phyloP scores from a whole-genome alignment of 2,113 vertebrate species.

The Amazona vittata region DNA sequence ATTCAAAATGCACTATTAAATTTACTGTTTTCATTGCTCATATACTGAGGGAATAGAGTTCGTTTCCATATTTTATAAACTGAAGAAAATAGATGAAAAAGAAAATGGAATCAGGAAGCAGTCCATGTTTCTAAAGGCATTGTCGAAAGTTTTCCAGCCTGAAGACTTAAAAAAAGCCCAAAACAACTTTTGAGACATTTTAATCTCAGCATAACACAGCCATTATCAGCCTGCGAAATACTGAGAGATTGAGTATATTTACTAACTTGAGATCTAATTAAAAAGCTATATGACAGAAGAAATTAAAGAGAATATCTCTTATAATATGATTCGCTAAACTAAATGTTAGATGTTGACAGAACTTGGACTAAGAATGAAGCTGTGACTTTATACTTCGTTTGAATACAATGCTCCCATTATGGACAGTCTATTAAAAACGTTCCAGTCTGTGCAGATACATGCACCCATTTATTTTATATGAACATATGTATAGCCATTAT shows the following conservation, averaged over 20 bases:
- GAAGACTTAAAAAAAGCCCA: not conserved
- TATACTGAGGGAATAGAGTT: not conserved
- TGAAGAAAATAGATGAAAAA: not conserved
- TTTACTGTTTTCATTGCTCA: not conserved
- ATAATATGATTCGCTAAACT: not conserved
- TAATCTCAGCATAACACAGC: not conserved
- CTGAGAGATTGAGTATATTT: slow-evolving; percentile 2
- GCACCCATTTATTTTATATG: not conserved
- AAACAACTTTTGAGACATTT: not conserved
- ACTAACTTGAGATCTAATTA: not conserved
- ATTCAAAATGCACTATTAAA: not conserved
- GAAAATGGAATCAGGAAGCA: not conserved
- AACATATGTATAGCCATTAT: not conserved
- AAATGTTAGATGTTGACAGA: not conserved
- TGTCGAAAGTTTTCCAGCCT: not conserved
- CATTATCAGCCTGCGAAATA: not conserved
- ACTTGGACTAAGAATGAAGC: not conserved
- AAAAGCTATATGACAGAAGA: not conserved
- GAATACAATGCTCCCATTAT: not conserved
- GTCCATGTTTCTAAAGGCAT: not conserved
- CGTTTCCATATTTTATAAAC: not conserved
- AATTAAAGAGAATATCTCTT: not conserved
- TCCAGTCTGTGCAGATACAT: not conserved
- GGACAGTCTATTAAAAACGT: not conserved
- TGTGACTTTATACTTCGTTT: not conserved